Evolutionary conservation across 2,888 invertebrate species (phyloP).

Genomic region (Pammene fasciana): DNA sequence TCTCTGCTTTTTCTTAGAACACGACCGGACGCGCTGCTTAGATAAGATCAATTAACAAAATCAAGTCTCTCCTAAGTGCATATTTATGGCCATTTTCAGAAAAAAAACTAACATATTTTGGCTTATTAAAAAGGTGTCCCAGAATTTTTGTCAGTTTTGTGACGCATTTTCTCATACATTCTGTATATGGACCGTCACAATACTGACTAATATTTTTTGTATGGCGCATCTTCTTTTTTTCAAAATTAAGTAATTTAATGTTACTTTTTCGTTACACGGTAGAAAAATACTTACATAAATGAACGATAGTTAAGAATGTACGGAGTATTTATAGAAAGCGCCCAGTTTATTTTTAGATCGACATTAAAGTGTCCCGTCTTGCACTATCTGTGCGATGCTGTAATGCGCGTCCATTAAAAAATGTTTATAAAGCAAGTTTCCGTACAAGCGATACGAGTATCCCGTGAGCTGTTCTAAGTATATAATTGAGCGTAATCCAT

Average conservation of each 20-base stretch:
- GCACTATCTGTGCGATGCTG: constrained; percentile 8
- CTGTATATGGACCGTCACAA: too few species aligned
- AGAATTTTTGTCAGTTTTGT: too few species aligned
- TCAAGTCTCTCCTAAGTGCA: too few species aligned
- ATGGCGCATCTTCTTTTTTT: too few species aligned
- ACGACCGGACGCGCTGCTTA: background rate
- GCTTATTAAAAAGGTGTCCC: too few species aligned
- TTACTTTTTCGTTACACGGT: too few species aligned
- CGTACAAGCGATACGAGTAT: constrained; percentile 17
- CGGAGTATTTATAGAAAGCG: background rate
- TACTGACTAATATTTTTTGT: too few species aligned
- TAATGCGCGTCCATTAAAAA: constrained; percentile 4
- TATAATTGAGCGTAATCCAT: constrained; percentile 26
- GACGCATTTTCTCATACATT: too few species aligned
- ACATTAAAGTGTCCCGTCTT: constrained; percentile 7
- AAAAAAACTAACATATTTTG: too few species aligned
- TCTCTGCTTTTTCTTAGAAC: background rate
- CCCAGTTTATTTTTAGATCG: constrained; percentile 5
- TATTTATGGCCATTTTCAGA: too few species aligned
- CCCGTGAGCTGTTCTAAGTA: constrained; percentile 12
- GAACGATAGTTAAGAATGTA: background rate
- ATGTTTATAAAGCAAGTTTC: constrained; percentile 4
- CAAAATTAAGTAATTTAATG: too few species aligned
- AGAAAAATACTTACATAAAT: background rate
- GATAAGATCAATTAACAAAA: background rate